These are phyloP conservation scores for Balearica regulorum DNA, from an alignment of 2,797 vertebrate species.

Conservation along the genomic window DNA sequence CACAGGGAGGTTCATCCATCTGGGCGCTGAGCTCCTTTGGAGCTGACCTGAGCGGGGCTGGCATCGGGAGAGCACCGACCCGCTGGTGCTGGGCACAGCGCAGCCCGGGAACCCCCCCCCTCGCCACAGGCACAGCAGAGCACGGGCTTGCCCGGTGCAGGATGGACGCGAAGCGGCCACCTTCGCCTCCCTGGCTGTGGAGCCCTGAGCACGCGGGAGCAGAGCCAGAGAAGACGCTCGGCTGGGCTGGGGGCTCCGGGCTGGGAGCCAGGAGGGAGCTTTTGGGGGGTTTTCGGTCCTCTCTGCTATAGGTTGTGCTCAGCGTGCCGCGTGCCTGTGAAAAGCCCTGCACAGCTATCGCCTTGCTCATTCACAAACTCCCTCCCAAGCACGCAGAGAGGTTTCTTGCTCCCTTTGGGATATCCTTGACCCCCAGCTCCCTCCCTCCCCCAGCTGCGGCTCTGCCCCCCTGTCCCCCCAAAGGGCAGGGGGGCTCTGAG, in stretches of 20 bases:
- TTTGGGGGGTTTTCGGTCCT: neutral
- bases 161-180: neutral
- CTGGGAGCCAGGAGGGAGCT: neutral
- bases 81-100: rapidly evolving
- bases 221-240: rapidly evolving
- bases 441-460: rapidly evolving
- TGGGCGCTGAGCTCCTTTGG: neutral
- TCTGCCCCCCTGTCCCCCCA: rapidly evolving
- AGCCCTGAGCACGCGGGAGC: neutral
- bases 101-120: neutral
- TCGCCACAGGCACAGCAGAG: neutral
- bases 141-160: rapidly evolving
- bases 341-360: rapidly evolving
- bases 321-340: rapidly evolving
- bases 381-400: rapidly evolving
- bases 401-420: neutral
- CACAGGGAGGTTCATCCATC: neutral
- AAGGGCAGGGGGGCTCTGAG: neutral
- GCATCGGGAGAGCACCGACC: neutral
- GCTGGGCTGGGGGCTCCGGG: neutral
- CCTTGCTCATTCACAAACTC: rapidly evolving
- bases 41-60: neutral
- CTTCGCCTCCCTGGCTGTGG: rapidly evolving
- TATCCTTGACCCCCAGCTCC: neutral
- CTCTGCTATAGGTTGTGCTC: neutral